Base-by-base conservation (phyloP, 2,888 invertebrate species). In the Pristionchus maxplancki region DNA sequence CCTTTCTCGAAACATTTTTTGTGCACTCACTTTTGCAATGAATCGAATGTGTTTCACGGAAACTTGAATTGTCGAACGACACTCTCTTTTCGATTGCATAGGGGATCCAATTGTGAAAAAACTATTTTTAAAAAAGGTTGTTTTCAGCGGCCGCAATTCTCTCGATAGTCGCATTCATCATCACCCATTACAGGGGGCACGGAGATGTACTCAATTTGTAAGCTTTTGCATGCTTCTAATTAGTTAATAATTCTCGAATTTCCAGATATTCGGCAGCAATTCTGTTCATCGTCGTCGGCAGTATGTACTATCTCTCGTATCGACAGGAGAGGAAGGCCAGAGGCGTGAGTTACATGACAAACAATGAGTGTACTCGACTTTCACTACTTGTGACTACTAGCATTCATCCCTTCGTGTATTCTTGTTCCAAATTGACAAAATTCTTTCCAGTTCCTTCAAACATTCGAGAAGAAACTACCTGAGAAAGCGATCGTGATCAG, bases 401-500 rank as follows among this genome's bases (percentile, higher is more conserved):
- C n/a, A n/a, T n/a, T n/a, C n/a, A n/a, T n/a, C n/a, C n/a, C n/a
- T n/a, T n/a, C n/a, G n/a, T n/a, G 17, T 31, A 28, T 5, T 40
- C 34, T 28, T 74, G 34, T 8, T 37, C n/a, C n/a, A n/a, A n/a
- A n/a, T n/a, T n/a, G n/a, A n/a, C n/a, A n/a, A n/a, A n/a, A 28
- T 44, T 11, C 44, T 44, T 44, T 44, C 44, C 44, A 44, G 44
- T 44, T 44, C 44, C 44, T 94, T 13, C 92, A 92, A 89, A 91
- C 92, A 53, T 93, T 94, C 89, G 91, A 90, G 44, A 91, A 90
- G 67, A 90, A 93, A 71, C 90, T 94, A 89, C 93, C 92, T 74
- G 85, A 92, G 88, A 92, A 90, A 89, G 90, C 94, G 78, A 88
- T 91, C 48, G 95, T 95, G 20, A 93, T 98, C 94, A 97, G 99